These are phyloP conservation scores for Arctocebus calabarensis DNA, from an alignment of 2,797 vertebrate species.

Conservation along the genomic window DNA sequence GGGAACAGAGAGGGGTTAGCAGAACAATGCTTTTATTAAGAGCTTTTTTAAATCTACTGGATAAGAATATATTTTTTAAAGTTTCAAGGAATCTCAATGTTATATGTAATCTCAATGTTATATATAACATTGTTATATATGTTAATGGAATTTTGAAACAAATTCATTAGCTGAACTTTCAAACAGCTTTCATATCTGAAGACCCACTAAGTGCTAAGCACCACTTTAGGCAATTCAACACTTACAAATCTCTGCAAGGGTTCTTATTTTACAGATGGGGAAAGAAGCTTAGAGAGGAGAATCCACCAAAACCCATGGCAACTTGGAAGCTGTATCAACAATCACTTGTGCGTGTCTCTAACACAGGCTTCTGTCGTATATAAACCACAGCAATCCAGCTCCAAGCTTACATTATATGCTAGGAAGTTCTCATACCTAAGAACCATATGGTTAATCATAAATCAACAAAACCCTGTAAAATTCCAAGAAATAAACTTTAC, in stretches of 20 bases:
- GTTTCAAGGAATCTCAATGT: background rate
- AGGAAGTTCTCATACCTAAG: background rate
- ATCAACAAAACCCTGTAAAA: background rate
- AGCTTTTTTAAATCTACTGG: background rate
- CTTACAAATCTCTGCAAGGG: background rate
- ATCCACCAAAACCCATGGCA: background rate
- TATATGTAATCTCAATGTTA: background rate
- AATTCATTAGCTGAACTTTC: background rate
- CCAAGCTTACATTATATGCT: background rate
- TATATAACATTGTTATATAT: background rate
- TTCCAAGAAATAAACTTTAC: constrained; percentile 32
- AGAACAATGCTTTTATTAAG: background rate
- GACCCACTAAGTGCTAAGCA: background rate
- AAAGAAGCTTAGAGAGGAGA: constrained; percentile 1
- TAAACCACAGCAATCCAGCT: background rate
- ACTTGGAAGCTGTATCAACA: constrained; percentile 2
- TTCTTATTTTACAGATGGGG: background rate
- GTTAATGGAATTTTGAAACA: constrained; percentile 8
- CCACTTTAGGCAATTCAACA: background rate
- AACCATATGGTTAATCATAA: constrained; percentile 41
- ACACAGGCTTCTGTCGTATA: background rate
- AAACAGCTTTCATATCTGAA: background rate
- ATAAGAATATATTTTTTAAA: constrained; percentile 25
- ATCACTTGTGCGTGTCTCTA: background rate
- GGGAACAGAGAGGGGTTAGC: background rate